Conservation (phyloP, 2,113 vertebrate genomes). For the Acinonyx jubatus region DNA sequence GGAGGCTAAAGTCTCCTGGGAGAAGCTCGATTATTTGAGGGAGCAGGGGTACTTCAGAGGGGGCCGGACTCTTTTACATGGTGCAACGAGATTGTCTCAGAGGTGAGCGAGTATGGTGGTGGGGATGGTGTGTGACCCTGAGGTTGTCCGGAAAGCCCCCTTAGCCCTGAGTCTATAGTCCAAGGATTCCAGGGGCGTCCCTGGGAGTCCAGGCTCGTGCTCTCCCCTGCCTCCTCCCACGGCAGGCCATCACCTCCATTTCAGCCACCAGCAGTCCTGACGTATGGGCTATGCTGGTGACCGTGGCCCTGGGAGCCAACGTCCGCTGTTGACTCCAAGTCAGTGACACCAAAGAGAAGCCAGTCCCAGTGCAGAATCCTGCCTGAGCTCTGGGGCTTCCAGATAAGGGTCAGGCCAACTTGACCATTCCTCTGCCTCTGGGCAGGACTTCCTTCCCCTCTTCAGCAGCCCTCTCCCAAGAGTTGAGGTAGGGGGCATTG, state of each 20-base stretch:
- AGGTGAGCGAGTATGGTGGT: neutral
- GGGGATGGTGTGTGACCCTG: no score
- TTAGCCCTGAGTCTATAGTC: neutral
- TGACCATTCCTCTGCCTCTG: neutral
- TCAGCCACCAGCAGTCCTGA: slow-evolving; percentile 79
- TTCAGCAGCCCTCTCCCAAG: neutral
- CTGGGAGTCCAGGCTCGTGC: neutral
- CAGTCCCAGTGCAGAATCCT: slow-evolving; percentile 81
- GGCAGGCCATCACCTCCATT: slow-evolving; percentile 89
- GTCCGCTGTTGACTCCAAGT: slow-evolving; percentile 89
- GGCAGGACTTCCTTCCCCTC: neutral
- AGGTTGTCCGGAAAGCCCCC: neutral
- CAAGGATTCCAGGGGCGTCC: neutral
- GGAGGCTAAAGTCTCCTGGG: neutral
- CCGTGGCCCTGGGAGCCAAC: slow-evolving; percentile 86
- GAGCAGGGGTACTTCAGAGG: neutral
- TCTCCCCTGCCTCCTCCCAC: slow-evolving; percentile 68
- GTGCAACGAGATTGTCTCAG: neutral
- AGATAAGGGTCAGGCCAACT: slow-evolving; percentile 77
- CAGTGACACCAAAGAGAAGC: slow-evolving; percentile 85
- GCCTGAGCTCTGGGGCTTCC: slow-evolving; percentile 84
- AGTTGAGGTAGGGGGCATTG: neutral
- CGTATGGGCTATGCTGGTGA: slow-evolving; percentile 85
- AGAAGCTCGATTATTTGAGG: neutral
- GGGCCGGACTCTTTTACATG: neutral